phyloP scores from a whole-genome alignment of 2,888 invertebrate species.

The Phasia obesa region DNA sequence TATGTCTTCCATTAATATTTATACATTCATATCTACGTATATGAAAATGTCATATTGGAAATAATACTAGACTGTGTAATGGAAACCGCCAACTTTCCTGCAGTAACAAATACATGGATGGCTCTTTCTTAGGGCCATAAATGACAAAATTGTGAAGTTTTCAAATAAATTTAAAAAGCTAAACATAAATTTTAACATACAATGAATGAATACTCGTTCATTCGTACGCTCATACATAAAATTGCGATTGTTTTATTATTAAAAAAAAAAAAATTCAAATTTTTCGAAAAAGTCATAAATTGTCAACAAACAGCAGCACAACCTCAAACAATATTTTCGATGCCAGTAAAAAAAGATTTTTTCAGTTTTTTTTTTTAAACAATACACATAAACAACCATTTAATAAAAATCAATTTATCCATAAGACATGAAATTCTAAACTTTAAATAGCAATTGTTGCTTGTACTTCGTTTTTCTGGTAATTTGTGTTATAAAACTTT shows the following conservation, averaged over 20 bases:
- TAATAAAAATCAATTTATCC: constrained; percentile 11
- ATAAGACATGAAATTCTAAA: constrained; percentile 23
- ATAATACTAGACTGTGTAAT: neutral
- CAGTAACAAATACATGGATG: constrained; percentile 6
- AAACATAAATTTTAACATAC: constrained; percentile 55
- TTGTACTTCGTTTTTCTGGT: neutral
- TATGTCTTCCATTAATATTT: neutral
- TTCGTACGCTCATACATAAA: no score
- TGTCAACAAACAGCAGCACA: constrained; percentile 23
- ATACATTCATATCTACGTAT: constrained; percentile 4
- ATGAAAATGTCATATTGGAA: constrained; percentile 31
- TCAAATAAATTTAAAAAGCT: constrained; percentile 45
- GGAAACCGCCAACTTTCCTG: constrained; percentile 43
- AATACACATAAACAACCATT: constrained; percentile 1
- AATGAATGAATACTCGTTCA: no score
- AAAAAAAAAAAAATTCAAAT: constrained; percentile 30
- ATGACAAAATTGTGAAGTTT: constrained; percentile 41
- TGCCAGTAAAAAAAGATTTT: neutral
- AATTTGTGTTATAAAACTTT: neutral
- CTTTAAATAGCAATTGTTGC: neutral
- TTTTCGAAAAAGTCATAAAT: constrained; percentile 58
- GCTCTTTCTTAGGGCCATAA: constrained; percentile 44
- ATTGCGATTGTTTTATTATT: constrained; percentile 30
- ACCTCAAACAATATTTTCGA: neutral
- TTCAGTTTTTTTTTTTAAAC: neutral